Base-by-base conservation (phyloP, 2,113 vertebrate species). In the Neopipo cinnamomea region DNA sequence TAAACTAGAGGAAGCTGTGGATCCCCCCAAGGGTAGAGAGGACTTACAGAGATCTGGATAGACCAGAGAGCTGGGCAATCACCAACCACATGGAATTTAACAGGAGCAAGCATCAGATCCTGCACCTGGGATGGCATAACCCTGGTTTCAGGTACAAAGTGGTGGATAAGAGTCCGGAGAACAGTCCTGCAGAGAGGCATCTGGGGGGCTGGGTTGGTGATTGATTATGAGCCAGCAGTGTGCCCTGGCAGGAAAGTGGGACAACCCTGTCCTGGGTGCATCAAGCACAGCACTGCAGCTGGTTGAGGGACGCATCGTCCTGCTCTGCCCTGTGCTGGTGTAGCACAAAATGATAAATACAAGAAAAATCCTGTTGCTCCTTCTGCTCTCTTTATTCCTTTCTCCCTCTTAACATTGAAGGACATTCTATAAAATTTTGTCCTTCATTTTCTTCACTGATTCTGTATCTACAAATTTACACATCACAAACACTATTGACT, bases 261-360 rank as follows among this genome's bases (percentile, higher is more conserved):
- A 14, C 80, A 77, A 44, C 15, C 15, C 7, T 18, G 20, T 20
- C 49, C 49, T 14, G 18, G 19, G 15, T 23, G 18, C 20, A 6
- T 27, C 58, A 72, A 50, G 73, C 24, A 78, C 31, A 39, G 14
- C 59, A 52, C 4, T 41, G 46, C 11, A 67, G 44, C 28, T 2
- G 3, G 30, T 15, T 1, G 0, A 73, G 21, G 30, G 11, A 62
- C 22, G n/a, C 6, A 67, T 0, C 19, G 39, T 33, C 12, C n/a
- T n/a, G 35, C 39, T 41, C 30, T 23, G 13, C 18, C 6, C 27
- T 30, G 68, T 20, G 5, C 31, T 49, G 41, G 22, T 37, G 41
- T 4, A 2, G 39, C 39, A 65, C 37, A 30, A 35, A 41, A 8
- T 5, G 22, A 39, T 24, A 59, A 59, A 37, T 14, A 59, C 35